These are phyloP conservation scores for Mallotus villosus DNA, from an alignment of 2,797 vertebrate species.

Conservation along the genomic window DNA sequence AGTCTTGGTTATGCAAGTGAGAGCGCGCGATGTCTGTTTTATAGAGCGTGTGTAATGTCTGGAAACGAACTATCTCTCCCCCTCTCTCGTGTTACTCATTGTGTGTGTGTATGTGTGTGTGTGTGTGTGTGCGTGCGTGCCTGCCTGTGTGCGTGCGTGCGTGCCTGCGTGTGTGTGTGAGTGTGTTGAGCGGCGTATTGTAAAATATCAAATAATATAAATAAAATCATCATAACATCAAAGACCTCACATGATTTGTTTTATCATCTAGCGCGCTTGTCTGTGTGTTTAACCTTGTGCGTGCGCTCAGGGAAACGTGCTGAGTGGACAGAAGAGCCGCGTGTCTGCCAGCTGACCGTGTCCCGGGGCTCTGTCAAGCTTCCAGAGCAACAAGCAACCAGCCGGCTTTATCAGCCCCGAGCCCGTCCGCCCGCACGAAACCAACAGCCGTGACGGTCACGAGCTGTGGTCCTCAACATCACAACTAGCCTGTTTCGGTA, in stretches of 20 bases:
- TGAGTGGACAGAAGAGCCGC: constrained; percentile 74
- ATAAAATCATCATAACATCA: neutral
- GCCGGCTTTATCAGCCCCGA: neutral
- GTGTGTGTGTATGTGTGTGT: neutral
- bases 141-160: neutral
- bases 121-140: neutral
- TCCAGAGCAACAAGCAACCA: constrained; percentile 5
- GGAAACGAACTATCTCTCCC: constrained; percentile 39
- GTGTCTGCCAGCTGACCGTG: constrained; percentile 28
- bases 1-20: constrained; percentile 42
- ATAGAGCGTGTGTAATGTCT: constrained; percentile 67
- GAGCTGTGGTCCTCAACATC: too few relatives aligned
- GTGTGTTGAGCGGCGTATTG: neutral
- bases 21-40: constrained; percentile 33
- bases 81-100: constrained; percentile 1
- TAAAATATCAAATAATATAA: neutral
- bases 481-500: neutral
- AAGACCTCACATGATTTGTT: neutral
- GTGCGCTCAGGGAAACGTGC: constrained; percentile 77
- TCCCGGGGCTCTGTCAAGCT: constrained; percentile 24
- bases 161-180: neutral
- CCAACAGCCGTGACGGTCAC: too few relatives aligned
- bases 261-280: constrained; percentile 56
- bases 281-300: constrained; percentile 46
- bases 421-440: too few relatives aligned